Conservation (phyloP, 2,888 invertebrate species). For the Leucophora obtusa region DNA sequence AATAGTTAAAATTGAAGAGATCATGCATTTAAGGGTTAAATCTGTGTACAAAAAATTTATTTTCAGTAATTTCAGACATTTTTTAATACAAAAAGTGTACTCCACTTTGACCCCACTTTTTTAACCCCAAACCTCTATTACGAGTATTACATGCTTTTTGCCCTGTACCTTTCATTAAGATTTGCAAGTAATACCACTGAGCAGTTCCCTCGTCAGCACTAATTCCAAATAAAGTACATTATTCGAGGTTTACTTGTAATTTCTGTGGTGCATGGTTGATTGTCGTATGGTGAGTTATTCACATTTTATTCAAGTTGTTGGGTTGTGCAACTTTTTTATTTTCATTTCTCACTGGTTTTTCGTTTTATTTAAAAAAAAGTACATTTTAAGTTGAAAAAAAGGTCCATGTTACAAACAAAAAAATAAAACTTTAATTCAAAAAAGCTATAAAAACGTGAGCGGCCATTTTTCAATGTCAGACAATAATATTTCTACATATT, state of each 20-base stretch:
- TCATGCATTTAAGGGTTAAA: too few relatives aligned
- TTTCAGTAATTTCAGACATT: too few relatives aligned
- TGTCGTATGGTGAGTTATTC: conserved; percentile 32
- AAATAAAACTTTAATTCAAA: conserved; percentile 48
- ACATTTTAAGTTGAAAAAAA: conserved; percentile 30
- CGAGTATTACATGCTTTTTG: too few relatives aligned
- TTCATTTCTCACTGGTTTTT: conserved; percentile 11
- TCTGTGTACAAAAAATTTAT: too few relatives aligned
- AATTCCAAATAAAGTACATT: background rate
- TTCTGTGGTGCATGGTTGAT: conserved; percentile 12
- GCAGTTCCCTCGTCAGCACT: too few relatives aligned
- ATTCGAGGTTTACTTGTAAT: background rate
- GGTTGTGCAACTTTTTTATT: background rate
- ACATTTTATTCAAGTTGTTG: conserved; percentile 19
- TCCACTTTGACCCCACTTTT: too few relatives aligned
- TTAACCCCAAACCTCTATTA: too few relatives aligned
- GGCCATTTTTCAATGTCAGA: conserved; percentile 79
- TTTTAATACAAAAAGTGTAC: too few relatives aligned
- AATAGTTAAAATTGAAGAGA: too few relatives aligned
- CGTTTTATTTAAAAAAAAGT: conserved; percentile 12
- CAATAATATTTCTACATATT: conserved; percentile 69
- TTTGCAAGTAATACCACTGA: too few relatives aligned
- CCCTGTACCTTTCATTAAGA: too few relatives aligned
- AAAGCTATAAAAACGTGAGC: conserved; percentile 77
- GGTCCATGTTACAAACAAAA: conserved; percentile 29